Evolutionary conservation across 2,113 vertebrate species (phyloP), one percentile per base, ranked within the genome.

Genomic region (Cyprinus carpio): DNA sequence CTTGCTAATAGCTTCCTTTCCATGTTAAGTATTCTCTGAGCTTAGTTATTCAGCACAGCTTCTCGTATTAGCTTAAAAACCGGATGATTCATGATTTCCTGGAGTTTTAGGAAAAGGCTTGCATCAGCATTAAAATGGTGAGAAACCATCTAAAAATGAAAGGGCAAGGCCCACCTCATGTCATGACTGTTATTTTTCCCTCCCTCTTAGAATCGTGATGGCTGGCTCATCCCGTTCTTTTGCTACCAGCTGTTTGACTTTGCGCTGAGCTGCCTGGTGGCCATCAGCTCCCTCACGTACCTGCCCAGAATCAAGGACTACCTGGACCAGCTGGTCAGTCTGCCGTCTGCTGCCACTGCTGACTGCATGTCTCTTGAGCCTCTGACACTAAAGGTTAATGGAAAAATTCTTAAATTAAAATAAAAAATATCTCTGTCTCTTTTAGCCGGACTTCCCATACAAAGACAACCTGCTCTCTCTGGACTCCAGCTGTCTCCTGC

Each of bases 211-310:
- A 96, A 99, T 81, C 97, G 97, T 72, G 97, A 97, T 20, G 97
- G 98, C 31, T 99, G 97, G 97, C 94, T 99, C 92, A 98, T 99
- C 79, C 98, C 98, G 0, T 99, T 99, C 91, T 98, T 99, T 93
- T 99, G 98, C 94, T 99, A 98, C 91, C 98, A 98, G 90, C 94
- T 99, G 82, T 99, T 99, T 93, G 98, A 99, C 93, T 99, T 99
- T 49, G 97, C 98, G 83, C 95, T 99, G 88, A 97, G 96, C 90
- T 99, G 98, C 89, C 93, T 99, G 91, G 96, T 99, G 92, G 97
- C 98, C 88, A 95, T 99, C 94, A 99, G 98, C 87, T 99, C 97
- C 82, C 94, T 99, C 87, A 99, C 98, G 64, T 99, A 99, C 87
- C 94, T 99, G 83, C 97, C 98, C 83, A 94, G 96, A 93, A 99